These are phyloP conservation scores for Mimachlamys varia DNA, from an alignment of 2,888 invertebrate genomes.

Conservation along the genomic window DNA sequence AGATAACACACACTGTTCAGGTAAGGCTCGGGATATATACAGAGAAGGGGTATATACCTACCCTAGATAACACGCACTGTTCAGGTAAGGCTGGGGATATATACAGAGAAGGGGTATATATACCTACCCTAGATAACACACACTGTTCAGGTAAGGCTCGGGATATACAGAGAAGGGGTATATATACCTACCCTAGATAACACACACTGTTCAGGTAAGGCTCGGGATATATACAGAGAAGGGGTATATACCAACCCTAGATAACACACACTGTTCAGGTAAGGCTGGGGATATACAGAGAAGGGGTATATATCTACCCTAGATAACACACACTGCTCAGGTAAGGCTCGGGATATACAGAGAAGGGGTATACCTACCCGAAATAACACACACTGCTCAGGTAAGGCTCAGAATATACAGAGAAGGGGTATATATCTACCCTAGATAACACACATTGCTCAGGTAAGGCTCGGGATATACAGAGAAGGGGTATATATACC, in stretches of 20 bases:
- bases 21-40: constrained; percentile 69
- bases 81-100: constrained; percentile 85
- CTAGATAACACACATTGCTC: no score
- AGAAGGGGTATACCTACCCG: constrained; percentile 86
- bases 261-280: constrained; percentile 87
- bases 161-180: no score
- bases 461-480: no score
- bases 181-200: no score
- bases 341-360: no score
- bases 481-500: constrained; percentile 86
- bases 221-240: no score
- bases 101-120: constrained; percentile 88
- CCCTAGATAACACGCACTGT: no score
- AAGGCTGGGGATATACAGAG: constrained; percentile 53
- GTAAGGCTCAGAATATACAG: constrained; percentile 69
- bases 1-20: constrained; percentile 87
- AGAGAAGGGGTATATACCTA: no score
- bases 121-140: constrained; percentile 86
- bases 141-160: constrained; percentile 84
- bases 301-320: no score
- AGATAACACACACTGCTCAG: no score
- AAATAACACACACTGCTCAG: constrained; percentile 87
- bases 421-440: no score
- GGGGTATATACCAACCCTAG: constrained; percentile 86
- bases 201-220: no score